Evolutionary conservation across 2,888 invertebrate species (phyloP).

Genomic region (Argyresthia albistria): DNA sequence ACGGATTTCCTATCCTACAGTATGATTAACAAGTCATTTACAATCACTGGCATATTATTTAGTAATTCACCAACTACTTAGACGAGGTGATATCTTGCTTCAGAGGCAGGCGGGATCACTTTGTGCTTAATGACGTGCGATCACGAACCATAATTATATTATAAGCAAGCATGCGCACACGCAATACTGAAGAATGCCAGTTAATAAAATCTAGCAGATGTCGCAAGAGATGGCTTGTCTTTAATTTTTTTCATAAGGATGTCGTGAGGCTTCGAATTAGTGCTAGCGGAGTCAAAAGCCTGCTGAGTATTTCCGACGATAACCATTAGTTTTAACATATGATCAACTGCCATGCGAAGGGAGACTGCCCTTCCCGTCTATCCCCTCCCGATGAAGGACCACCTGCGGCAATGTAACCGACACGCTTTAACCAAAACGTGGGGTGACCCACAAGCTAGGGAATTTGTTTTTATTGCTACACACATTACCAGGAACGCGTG

Average conservation of each 20-base stretch:
- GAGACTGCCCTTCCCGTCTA: too few species aligned
- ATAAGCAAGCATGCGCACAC: not conserved
- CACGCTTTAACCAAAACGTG: not conserved
- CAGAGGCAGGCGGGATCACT: not conserved
- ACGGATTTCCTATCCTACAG: too few species aligned
- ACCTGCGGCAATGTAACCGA: not conserved
- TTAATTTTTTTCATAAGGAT: not conserved
- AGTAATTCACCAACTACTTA: not conserved
- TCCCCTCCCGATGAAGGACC: not conserved
- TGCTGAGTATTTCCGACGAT: not conserved
- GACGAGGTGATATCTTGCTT: not conserved
- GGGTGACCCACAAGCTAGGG: constrained; percentile 3
- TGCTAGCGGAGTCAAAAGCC: not conserved
- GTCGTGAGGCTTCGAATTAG: constrained; percentile 2
- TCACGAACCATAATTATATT: not conserved
- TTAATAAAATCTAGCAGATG: not conserved
- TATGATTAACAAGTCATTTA: too few species aligned
- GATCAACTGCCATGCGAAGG: constrained; percentile 31
- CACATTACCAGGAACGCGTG: not conserved
- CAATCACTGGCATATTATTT: too few species aligned
- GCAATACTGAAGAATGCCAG: too few species aligned
- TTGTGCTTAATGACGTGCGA: not conserved
- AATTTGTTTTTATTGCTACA: not conserved
- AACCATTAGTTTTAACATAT: constrained; percentile 13
- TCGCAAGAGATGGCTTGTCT: not conserved